These are phyloP conservation scores for Spilarctia lutea DNA, from an alignment of 2,888 invertebrate species.

Conservation along the genomic window DNA sequence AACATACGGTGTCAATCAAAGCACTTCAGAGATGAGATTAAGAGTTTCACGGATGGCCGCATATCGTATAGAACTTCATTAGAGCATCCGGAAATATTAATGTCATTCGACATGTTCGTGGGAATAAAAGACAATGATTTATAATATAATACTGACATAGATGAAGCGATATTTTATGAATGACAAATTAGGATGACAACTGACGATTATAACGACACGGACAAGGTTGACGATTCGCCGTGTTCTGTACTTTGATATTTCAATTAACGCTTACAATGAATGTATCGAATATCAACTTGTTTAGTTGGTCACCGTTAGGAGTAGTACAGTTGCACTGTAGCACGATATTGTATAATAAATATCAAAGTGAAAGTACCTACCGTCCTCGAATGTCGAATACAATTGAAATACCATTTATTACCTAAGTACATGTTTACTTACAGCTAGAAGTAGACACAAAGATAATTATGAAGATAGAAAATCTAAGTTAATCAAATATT, in stretches of 20 bases:
- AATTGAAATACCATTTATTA: neutral
- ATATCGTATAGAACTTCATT: conserved; percentile 18
- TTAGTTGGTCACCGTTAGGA: conserved; percentile 9
- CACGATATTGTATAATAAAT: neutral
- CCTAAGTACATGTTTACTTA: neutral
- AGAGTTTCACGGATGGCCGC: conserved; percentile 8
- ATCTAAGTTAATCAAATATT: neutral
- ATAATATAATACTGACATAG: conserved; percentile 10
- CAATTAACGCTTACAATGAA: conserved; percentile 14
- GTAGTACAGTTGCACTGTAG: neutral
- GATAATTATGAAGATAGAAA: neutral
- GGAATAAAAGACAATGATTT: conserved; percentile 22
- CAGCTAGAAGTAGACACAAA: neutral
- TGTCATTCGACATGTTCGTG: conserved; percentile 21
- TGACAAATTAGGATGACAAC: conserved; percentile 17
- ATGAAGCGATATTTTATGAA: conserved; percentile 12
- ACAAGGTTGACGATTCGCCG: conserved; percentile 19
- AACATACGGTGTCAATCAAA: neutral
- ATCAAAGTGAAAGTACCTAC: neutral
- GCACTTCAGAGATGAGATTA: neutral
- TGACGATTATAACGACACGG: conserved; percentile 16
- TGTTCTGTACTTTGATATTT: conserved; percentile 31
- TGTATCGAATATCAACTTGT: neutral
- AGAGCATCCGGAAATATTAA: conserved; percentile 25
- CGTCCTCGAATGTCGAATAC: neutral